Evolutionary conservation across 2,113 vertebrate species (phyloP).

Genomic region (Potamarius usumacintae): DNA sequence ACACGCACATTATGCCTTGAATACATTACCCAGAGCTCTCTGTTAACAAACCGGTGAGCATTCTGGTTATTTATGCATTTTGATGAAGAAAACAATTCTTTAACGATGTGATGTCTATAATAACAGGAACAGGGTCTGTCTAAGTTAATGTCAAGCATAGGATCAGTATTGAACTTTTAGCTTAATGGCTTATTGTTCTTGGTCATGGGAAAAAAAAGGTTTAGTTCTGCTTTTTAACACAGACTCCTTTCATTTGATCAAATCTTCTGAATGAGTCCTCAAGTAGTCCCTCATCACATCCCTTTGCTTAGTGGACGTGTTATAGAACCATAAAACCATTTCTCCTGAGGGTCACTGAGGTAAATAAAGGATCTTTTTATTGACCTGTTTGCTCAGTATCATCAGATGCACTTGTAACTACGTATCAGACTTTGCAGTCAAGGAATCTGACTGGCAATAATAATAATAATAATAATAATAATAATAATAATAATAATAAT

Average conservation of each 20-base stretch:
- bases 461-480: background rate
- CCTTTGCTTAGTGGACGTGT: background rate
- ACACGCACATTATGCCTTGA: background rate
- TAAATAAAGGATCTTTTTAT: no score
- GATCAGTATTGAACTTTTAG: background rate
- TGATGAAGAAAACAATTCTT: background rate
- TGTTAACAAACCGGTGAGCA: background rate
- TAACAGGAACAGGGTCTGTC: background rate
- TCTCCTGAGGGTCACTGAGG: background rate
- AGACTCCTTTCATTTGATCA: conserved; percentile 17
- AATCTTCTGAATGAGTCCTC: background rate
- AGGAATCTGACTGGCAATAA: background rate
- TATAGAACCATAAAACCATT: background rate
- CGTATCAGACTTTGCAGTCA: background rate
- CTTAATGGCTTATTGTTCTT: background rate
- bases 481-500: background rate
- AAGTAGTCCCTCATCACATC: background rate
- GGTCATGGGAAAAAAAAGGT: conserved; percentile 12
- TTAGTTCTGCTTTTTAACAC: conserved; percentile 17
- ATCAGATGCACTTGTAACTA: background rate
- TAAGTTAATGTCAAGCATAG: background rate
- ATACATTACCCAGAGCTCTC: background rate
- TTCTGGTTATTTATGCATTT: background rate
- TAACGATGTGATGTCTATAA: conserved; percentile 3
- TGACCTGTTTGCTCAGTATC: background rate